Base-by-base conservation (phyloP, 2,113 vertebrate species). In the Brachirus orientalis region DNA sequence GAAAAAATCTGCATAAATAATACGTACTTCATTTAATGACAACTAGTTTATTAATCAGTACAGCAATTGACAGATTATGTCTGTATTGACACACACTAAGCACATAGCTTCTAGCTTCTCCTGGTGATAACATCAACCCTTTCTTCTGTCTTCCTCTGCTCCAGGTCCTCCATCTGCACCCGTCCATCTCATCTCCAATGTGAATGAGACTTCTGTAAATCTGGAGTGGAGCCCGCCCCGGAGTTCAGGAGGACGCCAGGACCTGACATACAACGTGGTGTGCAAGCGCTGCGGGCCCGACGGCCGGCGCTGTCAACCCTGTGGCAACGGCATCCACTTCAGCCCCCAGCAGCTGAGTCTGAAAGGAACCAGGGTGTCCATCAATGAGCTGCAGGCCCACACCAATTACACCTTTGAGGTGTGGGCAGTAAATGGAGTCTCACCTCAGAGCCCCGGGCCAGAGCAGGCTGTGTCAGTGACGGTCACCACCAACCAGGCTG, bases 401-500 rank as follows among this genome's bases (percentile, higher is more conserved):
- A 98, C 97, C 33, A 99, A 99, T 91, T 99, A 99, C 90, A 99
- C 97, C 17, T 99, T 99, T 54, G 96, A 98, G 83, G 95, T 99
- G 84, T 97, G 96, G 95, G 96, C 97, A 0, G 93, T 98, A 69
- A 99, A 99, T 20, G 98, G 98, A 14, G 97, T 99, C 22, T 98
- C 97, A 75, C 94, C 90, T 63, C 95, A 96, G 52, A 97, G 95
- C 63, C 96, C 96, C 0, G 95, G 93, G 62, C 95, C 93, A 0
- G 96, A 98, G 56, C 98, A 98, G 69, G 95, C 96, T 0, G 96
- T 96, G 38, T 98, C 96, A 0, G 97, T 99, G 79, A 98, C 96
- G 1, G 96, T 99, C 85, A 98, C 97, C 43, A 99, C 97, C 65
- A 99, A 99, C 90, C 98, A 99, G 93, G 98, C 98, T 17, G 97